Evolutionary conservation across 2,113 vertebrate genomes (phyloP).

Genomic region (Noturus placidus): DNA sequence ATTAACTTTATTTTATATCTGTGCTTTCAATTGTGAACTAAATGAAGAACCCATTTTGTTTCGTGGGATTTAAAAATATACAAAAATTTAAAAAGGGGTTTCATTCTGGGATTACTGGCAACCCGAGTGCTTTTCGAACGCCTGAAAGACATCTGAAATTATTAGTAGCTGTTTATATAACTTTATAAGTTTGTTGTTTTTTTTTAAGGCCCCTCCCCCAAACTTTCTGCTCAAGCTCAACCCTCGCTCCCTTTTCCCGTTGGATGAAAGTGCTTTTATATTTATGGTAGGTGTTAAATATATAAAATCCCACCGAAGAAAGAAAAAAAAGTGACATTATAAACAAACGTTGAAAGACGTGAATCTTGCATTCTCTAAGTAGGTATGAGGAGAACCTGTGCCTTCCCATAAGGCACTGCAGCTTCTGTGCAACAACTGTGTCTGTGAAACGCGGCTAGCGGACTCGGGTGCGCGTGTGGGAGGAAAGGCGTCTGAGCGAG

Average conservation of each 20-base stretch:
- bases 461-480: conserved; percentile 52
- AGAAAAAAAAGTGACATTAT: not conserved
- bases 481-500: conserved; percentile 46
- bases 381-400: conserved; percentile 68
- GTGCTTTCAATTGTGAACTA: not conserved
- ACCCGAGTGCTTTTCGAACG: not conserved
- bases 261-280: conserved; percentile 11
- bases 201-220: not conserved
- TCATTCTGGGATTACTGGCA: not conserved
- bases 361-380: conserved; percentile 58
- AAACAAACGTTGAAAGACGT: conserved; percentile 9
- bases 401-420: conserved; percentile 61
- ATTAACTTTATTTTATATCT: not conserved
- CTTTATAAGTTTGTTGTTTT: too few species aligned
- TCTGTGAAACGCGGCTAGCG: conserved; percentile 52
- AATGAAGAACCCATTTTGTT: not conserved
- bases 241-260: not conserved
- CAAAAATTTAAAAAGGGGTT: not conserved
- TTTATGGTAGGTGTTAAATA: conserved; percentile 6
- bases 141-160: not conserved
- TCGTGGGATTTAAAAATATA: not conserved
- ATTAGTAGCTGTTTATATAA: too few species aligned
- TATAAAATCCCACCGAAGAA: conserved; percentile 16
- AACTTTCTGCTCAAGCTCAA: not conserved
- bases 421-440: conserved; percentile 58